A percentile compares a stretch with the other conserved stretches of the same genome.
phyloP scores from a whole-genome alignment of 1,140 invertebrate species.

The Drosophila nasuta region DNA sequence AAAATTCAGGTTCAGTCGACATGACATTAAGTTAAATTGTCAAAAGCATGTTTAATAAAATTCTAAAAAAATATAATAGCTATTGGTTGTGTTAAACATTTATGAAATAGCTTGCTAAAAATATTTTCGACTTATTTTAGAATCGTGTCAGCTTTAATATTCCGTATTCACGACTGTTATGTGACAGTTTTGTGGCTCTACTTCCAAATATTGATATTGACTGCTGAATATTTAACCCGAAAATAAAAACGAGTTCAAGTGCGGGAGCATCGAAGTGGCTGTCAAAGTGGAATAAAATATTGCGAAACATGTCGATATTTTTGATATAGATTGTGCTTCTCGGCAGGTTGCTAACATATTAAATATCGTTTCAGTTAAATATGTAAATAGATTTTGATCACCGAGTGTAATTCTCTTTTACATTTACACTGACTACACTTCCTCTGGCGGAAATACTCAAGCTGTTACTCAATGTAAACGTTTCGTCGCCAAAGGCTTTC shows the following conservation, averaged over 20 bases:
- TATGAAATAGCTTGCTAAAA: too few species aligned
- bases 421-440: background rate
- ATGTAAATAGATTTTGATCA: background rate
- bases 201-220: too few species aligned
- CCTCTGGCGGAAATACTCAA: background rate
- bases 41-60: background rate
- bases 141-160: background rate
- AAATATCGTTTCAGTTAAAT: background rate
- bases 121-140: background rate
- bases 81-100: too few species aligned
- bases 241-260: too few species aligned
- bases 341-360: background rate
- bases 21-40: background rate
- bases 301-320: background rate
- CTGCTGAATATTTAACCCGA: too few species aligned
- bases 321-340: too few species aligned
- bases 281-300: background rate
- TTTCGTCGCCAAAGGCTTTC: conserved; percentile 6
- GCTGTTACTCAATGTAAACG: background rate
- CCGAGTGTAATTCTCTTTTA: background rate
- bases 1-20: background rate
- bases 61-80: too few species aligned
- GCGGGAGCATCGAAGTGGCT: too few species aligned
- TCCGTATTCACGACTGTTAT: too few species aligned
- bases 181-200: too few species aligned